Percentiles rank a stretch among this genome's conserved stretches.
Conservation (phyloP, 2,888 invertebrate genomes). For the Latrodectus elegans region DNA sequence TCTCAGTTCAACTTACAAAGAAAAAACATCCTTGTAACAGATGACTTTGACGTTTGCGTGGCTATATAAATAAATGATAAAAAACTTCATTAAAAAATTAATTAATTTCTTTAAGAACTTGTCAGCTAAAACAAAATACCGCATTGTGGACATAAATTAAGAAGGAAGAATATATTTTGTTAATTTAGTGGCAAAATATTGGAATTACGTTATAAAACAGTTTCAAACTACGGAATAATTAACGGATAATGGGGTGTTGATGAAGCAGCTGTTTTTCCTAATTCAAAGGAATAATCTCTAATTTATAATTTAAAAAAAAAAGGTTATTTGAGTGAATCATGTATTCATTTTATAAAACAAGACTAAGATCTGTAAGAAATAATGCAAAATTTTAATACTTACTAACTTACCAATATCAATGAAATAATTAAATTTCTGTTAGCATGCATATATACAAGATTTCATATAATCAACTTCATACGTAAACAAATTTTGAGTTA, state of each 20-base stretch:
- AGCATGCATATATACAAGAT: too few species aligned
- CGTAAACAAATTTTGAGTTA: too few species aligned
- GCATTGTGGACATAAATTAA: conserved; percentile 26
- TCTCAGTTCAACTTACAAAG: not conserved
- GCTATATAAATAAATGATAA: not conserved
- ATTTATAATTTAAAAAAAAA: too few species aligned
- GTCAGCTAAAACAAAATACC: not conserved
- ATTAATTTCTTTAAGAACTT: conserved; percentile 28
- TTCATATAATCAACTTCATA: too few species aligned
- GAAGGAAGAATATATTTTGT: conserved; percentile 14
- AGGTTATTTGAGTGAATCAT: too few species aligned
- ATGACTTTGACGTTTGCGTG: conserved; percentile 31
- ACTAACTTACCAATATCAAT: too few species aligned
- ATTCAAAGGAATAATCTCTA: too few species aligned
- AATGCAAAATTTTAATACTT: too few species aligned
- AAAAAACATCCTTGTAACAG: conserved; percentile 24
- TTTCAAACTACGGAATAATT: conserved; percentile 33
- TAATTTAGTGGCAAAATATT: conserved; percentile 39
- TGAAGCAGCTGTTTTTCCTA: too few species aligned
- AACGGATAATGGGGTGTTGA: not conserved
- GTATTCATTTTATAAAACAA: too few species aligned
- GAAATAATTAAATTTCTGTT: too few species aligned
- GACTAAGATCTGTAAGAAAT: too few species aligned
- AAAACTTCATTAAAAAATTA: conserved; percentile 31
- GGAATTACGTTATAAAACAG: conserved; percentile 12